Base-by-base conservation (phyloP, 2,888 invertebrate genomes). In the Zygaena filipendulae region DNA sequence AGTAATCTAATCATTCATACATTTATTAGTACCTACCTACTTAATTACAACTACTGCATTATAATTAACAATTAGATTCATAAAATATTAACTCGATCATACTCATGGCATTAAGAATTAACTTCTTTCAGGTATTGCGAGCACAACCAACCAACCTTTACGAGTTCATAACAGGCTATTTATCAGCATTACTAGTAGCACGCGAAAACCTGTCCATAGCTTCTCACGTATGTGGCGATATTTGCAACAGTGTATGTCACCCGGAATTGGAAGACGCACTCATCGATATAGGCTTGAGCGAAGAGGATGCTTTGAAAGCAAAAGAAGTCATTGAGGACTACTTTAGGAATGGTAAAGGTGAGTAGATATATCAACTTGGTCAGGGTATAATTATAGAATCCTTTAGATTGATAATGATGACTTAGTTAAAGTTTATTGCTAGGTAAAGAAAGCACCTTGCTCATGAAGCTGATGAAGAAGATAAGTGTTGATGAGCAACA, bases 121-220 rank as follows among this genome's bases (percentile, higher is more conserved):
- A n/a, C n/a, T n/a, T n/a, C n/a, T n/a, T n/a, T n/a, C n/a, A 85
- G 85, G 88, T 90, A 2, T 54, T 91, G n/a, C 74, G 88, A 38
- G 75, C 75, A 8, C 86, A 88, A 47, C 90, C 91, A 0, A 49
- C 59, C 18, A 67, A 88, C 32, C 60, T 87, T 2, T 85, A 84
- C 55, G 63, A 74, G 27, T 91, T 88, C 49, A 84, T 90, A 32
- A 83, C 87, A 1, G 83, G 87, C 49, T 91, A 90, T 53, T 60
- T 88, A 18, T 83, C 87, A 37, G 82, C 84, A 1, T 53, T 90
- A 44, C 58, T 89, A 32, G 79, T 85, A 8, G 84, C 87, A 0
- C 74, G 90, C 13, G 87, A 89, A 45, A 82, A 85, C 27, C 36
- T 74, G 11, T 37, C 47, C 41, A 39, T 68, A 32, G 68, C 70